These are phyloP conservation scores for Drosophila gaucha DNA, from an alignment of 2,888 invertebrate species.

Conservation along the genomic window DNA sequence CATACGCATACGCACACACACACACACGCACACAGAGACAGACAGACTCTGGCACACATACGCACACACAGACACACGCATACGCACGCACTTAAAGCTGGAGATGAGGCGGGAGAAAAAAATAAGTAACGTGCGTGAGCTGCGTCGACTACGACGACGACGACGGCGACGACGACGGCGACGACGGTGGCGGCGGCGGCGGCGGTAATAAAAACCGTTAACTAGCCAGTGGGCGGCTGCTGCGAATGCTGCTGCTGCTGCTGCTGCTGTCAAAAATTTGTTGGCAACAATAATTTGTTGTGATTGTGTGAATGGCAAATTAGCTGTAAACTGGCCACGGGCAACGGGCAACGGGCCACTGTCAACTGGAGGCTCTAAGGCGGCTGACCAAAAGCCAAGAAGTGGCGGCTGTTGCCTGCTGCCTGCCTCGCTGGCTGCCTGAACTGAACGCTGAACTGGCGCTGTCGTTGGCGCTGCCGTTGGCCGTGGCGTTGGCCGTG, in stretches of 20 bases:
- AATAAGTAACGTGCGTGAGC: conserved; percentile 58
- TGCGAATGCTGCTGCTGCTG: conserved; percentile 15
- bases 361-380: conserved; percentile 30
- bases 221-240: conserved; percentile 39
- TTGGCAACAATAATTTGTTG: conserved; percentile 40
- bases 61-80: conserved; percentile 27
- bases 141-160: conserved; percentile 30
- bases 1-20: conserved; percentile 30
- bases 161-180: conserved; percentile 31
- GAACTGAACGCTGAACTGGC: conserved; percentile 53
- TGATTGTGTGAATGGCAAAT: conserved; percentile 60
- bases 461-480: conserved; percentile 45
- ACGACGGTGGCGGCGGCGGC: conserved; percentile 21
- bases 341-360: conserved; percentile 28
- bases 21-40: conserved; percentile 20
- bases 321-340: conserved; percentile 51
- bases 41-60: conserved; percentile 8
- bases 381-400: conserved; percentile 51
- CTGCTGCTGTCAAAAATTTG: conserved; percentile 31
- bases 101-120: conserved; percentile 35
- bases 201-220: conserved; percentile 61
- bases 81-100: conserved; percentile 51
- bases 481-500: conserved; percentile 61
- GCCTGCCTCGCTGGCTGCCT: conserved; percentile 62
- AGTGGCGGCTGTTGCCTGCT: conserved; percentile 58